Conservation (phyloP, 2,113 vertebrate species). For the Rhodinocichla rosea region DNA sequence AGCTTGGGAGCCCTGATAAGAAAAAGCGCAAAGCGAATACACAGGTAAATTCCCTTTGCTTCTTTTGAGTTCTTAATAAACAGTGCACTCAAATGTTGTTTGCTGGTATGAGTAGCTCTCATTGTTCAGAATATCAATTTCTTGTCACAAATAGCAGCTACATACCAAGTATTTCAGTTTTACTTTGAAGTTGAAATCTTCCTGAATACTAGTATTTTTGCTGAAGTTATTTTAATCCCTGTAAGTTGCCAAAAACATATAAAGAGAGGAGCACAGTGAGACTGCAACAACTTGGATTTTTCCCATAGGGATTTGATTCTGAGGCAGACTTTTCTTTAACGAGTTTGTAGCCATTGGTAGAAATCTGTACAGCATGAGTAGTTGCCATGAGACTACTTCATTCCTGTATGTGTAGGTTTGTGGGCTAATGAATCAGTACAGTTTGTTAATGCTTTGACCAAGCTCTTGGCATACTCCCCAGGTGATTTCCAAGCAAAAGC, state of each 20-base stretch:
- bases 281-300: not conserved
- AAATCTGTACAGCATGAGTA: not conserved
- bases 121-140: not conserved
- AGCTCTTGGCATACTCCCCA: not conserved
- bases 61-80: not conserved
- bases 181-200: not conserved
- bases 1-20: constrained; percentile 84
- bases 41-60: constrained; percentile 72
- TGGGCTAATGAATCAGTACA: not conserved
- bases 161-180: not conserved
- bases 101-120: not conserved
- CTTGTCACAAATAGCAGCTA: not conserved
- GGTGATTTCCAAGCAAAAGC: not conserved
- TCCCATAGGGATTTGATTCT: constrained; percentile 21
- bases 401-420: not conserved
- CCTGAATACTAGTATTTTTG: not conserved
- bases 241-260: not conserved
- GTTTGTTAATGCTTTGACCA: not conserved
- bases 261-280: not conserved
- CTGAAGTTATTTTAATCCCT: not conserved
- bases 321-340: not conserved
- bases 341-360: not conserved
- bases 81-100: not conserved
- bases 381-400: not conserved
- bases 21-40: constrained; percentile 81